A percentile compares a stretch with the other conserved stretches of the same genome.
Conservation (phyloP, 2,113 vertebrate species). For the Phylloscopus trochilus region DNA sequence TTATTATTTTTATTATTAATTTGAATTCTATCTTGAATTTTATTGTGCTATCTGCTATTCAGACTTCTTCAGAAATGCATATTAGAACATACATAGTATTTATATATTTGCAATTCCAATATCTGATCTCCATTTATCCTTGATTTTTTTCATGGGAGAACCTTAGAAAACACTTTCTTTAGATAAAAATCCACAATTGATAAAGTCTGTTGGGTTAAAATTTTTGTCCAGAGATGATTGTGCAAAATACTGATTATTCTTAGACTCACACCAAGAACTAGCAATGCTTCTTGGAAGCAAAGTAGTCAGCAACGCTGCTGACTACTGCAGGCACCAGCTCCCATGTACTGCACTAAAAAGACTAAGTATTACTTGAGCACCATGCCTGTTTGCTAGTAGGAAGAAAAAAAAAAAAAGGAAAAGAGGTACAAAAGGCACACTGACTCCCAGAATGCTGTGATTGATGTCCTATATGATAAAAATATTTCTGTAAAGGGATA, state of each 20-base stretch:
- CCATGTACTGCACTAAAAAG: neutral
- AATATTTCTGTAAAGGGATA: neutral
- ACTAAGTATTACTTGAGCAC: neutral
- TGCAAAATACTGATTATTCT: neutral
- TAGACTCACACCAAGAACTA: neutral
- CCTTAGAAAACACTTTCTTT: neutral
- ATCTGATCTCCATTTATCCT: neutral
- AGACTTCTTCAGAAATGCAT: neutral
- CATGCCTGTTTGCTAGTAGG: neutral
- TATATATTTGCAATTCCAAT: neutral
- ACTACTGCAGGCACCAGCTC: neutral
- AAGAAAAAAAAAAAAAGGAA: too few species aligned
- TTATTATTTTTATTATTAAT: neutral
- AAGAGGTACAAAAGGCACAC: accelerated
- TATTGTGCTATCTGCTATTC: neutral
- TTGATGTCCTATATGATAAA: neutral
- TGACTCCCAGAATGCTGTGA: neutral
- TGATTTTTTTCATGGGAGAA: neutral
- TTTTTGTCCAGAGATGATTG: neutral
- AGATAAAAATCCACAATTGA: neutral
- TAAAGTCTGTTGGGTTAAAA: neutral
- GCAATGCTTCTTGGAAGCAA: neutral
- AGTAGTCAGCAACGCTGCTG: neutral
- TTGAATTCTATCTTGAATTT: neutral
- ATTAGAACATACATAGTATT: neutral